phyloP scores from a whole-genome alignment of 2,888 invertebrate genomes.

The Crossocerus cetratus region DNA sequence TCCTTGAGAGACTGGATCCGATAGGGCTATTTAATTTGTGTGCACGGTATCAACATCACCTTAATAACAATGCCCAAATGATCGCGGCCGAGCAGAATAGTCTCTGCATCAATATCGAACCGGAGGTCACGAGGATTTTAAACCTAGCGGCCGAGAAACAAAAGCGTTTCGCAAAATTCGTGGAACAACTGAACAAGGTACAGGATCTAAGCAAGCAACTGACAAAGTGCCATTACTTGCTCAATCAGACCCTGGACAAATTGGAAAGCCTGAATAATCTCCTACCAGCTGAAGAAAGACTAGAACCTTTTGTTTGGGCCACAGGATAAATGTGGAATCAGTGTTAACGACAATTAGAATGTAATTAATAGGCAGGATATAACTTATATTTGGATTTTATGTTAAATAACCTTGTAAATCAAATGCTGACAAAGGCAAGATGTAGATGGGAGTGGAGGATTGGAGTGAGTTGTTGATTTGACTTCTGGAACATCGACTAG shows the following conservation, averaged over 20 bases:
- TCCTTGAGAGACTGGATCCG: slow-evolving; percentile 87
- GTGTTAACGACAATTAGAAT: no score
- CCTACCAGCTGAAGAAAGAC: slow-evolving; percentile 87
- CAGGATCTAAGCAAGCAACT: slow-evolving; percentile 90
- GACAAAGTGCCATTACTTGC: slow-evolving; percentile 87
- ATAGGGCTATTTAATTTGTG: slow-evolving; percentile 86
- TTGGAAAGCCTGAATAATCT: slow-evolving; percentile 90
- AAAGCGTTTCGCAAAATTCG: slow-evolving; percentile 89
- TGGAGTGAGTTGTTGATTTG: background rate
- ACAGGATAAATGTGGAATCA: slow-evolving; percentile 78
- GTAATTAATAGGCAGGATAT: no score
- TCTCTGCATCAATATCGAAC: slow-evolving; percentile 86
- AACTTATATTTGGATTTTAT: no score
- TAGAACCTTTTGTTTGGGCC: slow-evolving; percentile 95
- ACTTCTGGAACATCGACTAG: background rate
- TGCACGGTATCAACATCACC: slow-evolving; percentile 89
- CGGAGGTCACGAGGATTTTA: slow-evolving; percentile 84
- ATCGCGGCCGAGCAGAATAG: slow-evolving; percentile 89
- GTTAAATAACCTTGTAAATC: no score
- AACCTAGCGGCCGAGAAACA: slow-evolving; percentile 87
- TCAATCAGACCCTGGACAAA: slow-evolving; percentile 91
- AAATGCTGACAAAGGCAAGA: no score
- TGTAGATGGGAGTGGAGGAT: no score
- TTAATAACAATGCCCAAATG: slow-evolving; percentile 89
- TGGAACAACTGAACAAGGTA: slow-evolving; percentile 90